Conservation (phyloP, 2,888 invertebrate species). For the Actias luna region DNA sequence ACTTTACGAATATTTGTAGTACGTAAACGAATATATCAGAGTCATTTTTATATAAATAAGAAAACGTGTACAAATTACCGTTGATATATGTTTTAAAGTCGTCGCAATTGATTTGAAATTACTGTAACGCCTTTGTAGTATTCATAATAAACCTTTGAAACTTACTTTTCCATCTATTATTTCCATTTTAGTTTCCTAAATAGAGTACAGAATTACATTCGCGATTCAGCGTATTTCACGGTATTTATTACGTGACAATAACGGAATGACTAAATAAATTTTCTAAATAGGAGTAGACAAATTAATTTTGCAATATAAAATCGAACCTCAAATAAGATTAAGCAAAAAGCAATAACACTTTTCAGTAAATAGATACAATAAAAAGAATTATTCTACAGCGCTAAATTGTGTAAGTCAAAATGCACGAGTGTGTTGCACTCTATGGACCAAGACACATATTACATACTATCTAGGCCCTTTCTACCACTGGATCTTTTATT, state of each 20-base stretch:
- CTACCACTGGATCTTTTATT: too few relatives aligned
- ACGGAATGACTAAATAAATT: not conserved
- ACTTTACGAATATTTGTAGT: constrained; percentile 1
- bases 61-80: constrained; percentile 52
- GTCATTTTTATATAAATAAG: constrained; percentile 41
- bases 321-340: not conserved
- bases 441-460: not conserved
- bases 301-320: too few relatives aligned
- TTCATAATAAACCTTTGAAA: constrained; percentile 71
- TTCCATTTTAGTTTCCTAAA: too few relatives aligned
- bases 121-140: constrained; percentile 65
- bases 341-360: not conserved
- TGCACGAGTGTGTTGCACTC: not conserved
- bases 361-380: not conserved
- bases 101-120: constrained; percentile 57
- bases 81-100: constrained; percentile 55
- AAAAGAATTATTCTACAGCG: not conserved
- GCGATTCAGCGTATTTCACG: not conserved
- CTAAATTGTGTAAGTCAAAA: not conserved
- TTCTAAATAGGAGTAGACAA: not conserved
- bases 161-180: constrained; percentile 19
- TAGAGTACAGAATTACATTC: not conserved
- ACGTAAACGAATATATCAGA: constrained; percentile 43
- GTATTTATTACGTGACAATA: too few relatives aligned
- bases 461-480: too few relatives aligned